These are phyloP conservation scores for Oxyruncus cristatus DNA, from an alignment of 2,113 vertebrate genomes.

Conservation along the genomic window DNA sequence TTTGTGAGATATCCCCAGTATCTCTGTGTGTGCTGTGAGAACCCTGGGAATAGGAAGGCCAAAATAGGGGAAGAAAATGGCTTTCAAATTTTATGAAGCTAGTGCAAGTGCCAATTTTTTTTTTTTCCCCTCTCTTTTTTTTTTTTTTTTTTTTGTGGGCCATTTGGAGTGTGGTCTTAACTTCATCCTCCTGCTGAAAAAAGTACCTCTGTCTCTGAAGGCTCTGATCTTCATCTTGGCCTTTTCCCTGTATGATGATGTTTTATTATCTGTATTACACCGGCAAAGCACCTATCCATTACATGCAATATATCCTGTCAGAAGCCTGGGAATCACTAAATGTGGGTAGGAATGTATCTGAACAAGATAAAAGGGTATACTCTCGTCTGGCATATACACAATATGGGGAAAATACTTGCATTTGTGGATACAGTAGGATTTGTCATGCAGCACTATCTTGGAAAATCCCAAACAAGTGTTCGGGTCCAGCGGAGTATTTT, in stretches of 20 bases:
- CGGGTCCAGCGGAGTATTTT: background rate
- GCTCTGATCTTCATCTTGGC: background rate
- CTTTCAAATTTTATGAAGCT: conserved; percentile 22
- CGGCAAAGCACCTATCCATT: background rate
- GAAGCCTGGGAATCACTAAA: background rate
- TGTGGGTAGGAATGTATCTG: background rate
- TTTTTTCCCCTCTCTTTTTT: background rate
- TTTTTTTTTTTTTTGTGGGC: background rate
- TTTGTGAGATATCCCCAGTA: conserved; percentile 29
- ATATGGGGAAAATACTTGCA: background rate
- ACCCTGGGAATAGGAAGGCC: background rate
- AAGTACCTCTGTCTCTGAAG: background rate
- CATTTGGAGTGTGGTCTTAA: background rate
- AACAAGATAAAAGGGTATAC: background rate
- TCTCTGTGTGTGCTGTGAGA: background rate
- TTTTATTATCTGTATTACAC: background rate
- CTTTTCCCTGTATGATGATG: background rate
- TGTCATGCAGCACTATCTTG: background rate
- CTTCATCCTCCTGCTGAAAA: background rate
- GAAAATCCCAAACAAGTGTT: background rate
- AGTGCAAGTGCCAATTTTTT: background rate
- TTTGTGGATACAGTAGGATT: background rate
- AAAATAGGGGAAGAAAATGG: background rate
- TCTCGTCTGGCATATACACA: background rate
- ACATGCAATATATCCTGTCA: background rate